phyloP scores from a whole-genome alignment of 2,888 invertebrate species.

The Agrotis segetum region DNA sequence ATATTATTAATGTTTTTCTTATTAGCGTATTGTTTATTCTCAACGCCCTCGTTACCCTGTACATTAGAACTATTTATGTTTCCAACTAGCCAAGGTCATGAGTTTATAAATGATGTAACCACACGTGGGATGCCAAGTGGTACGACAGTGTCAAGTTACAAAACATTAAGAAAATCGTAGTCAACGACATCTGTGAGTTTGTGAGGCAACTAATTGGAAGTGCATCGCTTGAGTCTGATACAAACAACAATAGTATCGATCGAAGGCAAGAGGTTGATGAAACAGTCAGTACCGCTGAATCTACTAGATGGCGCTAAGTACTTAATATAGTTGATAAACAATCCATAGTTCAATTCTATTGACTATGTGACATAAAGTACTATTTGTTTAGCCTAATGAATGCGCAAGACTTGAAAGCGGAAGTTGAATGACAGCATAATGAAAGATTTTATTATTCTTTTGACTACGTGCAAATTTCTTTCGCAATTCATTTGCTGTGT shows the following conservation, averaged over 20 bases:
- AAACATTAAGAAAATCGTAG: slow-evolving; percentile 43
- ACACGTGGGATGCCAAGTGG: slow-evolving; percentile 64
- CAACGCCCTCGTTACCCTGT: slow-evolving; percentile 32
- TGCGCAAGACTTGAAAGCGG: slow-evolving; percentile 26
- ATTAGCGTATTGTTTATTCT: slow-evolving; percentile 40
- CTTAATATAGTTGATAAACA: not conserved
- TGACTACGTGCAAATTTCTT: slow-evolving; percentile 57
- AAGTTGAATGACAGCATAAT: slow-evolving; percentile 36
- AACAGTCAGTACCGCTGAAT: not conserved
- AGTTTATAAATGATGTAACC: slow-evolving; percentile 67
- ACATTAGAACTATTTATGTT: slow-evolving; percentile 48
- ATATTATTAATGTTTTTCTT: slow-evolving; percentile 1
- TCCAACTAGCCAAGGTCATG: slow-evolving; percentile 66
- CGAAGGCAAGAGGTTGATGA: slow-evolving; percentile 9
- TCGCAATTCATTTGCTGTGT: slow-evolving; percentile 53
- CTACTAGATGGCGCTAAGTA: slow-evolving; percentile 48
- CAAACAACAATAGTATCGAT: slow-evolving; percentile 33
- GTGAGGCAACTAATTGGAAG: slow-evolving; percentile 50
- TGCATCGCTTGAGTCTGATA: slow-evolving; percentile 27
- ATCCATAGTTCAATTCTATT: not conserved
- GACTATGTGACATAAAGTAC: not conserved
- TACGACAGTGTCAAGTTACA: slow-evolving; percentile 55
- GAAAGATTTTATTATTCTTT: slow-evolving; percentile 45
- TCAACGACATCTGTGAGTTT: slow-evolving; percentile 68
- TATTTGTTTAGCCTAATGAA: slow-evolving; percentile 12